A percentile compares a stretch with the other conserved stretches of the same genome.
These are phyloP conservation scores for Sinocyclocheilus grahami DNA, from an alignment of 2,113 vertebrate genomes.

Conservation along the genomic window DNA sequence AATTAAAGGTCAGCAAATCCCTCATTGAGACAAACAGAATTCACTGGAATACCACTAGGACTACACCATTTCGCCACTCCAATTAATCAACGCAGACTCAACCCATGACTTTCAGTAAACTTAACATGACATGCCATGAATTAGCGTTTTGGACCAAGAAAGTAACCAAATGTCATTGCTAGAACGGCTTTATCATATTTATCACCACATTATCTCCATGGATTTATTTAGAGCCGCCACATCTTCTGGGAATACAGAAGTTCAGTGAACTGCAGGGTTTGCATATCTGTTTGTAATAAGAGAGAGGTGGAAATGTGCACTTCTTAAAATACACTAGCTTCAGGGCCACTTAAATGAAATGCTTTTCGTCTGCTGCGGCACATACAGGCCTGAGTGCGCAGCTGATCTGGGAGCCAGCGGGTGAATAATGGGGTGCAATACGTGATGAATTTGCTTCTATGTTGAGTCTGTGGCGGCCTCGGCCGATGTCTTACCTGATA, in stretches of 20 bases:
- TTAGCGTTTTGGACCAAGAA: slow-evolving; percentile 62
- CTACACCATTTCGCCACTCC: slow-evolving; percentile 44
- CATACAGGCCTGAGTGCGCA: slow-evolving; percentile 49
- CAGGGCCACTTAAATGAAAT: slow-evolving; percentile 74
- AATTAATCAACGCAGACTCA: slow-evolving; percentile 49
- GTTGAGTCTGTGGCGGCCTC: slow-evolving; percentile 43
- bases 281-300: slow-evolving; percentile 39
- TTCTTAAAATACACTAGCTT: slow-evolving; percentile 52
- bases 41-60: slow-evolving; percentile 41
- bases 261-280: slow-evolving; percentile 13
- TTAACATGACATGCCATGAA: slow-evolving; percentile 38
- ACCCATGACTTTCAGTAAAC: slow-evolving; percentile 20
- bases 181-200: slow-evolving; percentile 45
- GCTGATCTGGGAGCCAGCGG: slow-evolving; percentile 52
- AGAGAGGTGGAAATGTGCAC: not conserved
- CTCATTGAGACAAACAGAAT: slow-evolving; percentile 2
- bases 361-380: slow-evolving; percentile 66
- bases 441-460: slow-evolving; percentile 62
- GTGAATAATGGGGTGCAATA: slow-evolving; percentile 71
- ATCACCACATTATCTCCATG: slow-evolving; percentile 57
- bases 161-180: not conserved
- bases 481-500: slow-evolving; percentile 86
- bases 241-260: slow-evolving; percentile 24
- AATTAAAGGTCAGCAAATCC: slow-evolving; percentile 25
- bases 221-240: slow-evolving; percentile 51